Evolutionary conservation across 2,113 vertebrate species (phyloP), one percentile per base, ranked within the genome.

Genomic region (Cyprinodon tularosa): DNA sequence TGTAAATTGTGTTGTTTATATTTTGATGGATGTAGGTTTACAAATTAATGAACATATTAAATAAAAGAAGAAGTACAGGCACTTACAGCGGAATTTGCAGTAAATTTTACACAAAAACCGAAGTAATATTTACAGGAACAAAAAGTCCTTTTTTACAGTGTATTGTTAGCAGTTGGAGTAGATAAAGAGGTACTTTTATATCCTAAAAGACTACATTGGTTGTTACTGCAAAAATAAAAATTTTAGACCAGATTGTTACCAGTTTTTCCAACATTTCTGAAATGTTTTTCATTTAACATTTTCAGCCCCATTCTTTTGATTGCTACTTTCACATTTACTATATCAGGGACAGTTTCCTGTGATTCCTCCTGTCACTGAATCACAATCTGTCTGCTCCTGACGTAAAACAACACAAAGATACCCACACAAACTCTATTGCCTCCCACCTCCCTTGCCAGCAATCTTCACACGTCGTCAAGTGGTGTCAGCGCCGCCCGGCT

Each of bases 371-470:
- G 12, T 64, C 6, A 36, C 8, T 22, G 62, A 66, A 69, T 78
- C 70, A 68, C 71, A 42, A 77, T 81, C 60, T 66, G 71, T 66
- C 66, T 65, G 57, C 1, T 14, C 59, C 59, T 37, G 0, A 37
- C 57, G 42, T 39, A 72, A 64, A 73, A 65, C 62, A 45, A 38
- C 36, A 57, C 44, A 57, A n/a, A 57, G 4, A 72, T 8, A 6
- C 0, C 22, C 20, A 65, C 47, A 15, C 42, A 11, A 53, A 15
- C 38, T 44, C 3, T 3, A 38, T 4, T 11, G 3, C 9, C 17
- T 36, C 14, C 45, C 45, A 20, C 9, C n/a, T 42, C 40, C 63
- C 40, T 5, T 53, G 13, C 72, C 68, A 48, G 20, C 11, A 12
- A 17, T 66, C 39, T 50, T 74, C n/a, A 14, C 50, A 60, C 66